phyloP scores from a whole-genome alignment of 2,888 invertebrate species.

The Nemapogon koenigi region DNA sequence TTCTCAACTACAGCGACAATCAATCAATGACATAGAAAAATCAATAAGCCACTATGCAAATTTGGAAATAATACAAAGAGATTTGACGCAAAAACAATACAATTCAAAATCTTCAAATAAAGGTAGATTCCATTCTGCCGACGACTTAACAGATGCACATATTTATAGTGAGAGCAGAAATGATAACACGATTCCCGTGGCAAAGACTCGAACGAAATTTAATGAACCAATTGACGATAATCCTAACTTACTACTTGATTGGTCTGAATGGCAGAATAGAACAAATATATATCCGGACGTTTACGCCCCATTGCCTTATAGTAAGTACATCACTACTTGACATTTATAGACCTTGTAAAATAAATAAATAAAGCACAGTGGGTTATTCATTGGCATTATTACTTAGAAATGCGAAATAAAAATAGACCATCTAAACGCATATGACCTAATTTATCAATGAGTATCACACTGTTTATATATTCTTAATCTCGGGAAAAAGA shows the following conservation, averaged over 20 bases:
- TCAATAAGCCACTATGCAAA: not conserved
- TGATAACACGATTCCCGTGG: constrained; percentile 12
- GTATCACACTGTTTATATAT: too few relatives aligned
- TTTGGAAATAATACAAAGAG: constrained; percentile 2
- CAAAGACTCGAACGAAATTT: constrained; percentile 27
- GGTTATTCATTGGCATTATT: too few relatives aligned
- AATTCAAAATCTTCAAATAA: not conserved
- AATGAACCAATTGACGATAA: constrained; percentile 24
- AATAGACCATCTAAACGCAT: too few relatives aligned
- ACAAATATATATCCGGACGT: constrained; percentile 72
- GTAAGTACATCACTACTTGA: constrained; percentile 74
- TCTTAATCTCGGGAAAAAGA: too few relatives aligned
- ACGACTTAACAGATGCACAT: constrained; percentile 1
- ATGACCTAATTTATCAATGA: too few relatives aligned
- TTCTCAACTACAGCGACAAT: not conserved
- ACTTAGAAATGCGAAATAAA: too few relatives aligned
- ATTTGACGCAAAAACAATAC: too few relatives aligned
- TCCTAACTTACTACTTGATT: constrained; percentile 45
- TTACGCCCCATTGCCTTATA: constrained; percentile 78
- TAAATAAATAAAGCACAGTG: too few relatives aligned
- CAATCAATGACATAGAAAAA: not conserved
- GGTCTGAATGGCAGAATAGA: constrained; percentile 48
- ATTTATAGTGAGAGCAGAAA: not conserved
- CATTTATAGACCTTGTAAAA: too few relatives aligned
- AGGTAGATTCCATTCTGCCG: not conserved